A percentile compares a stretch with the other conserved stretches of the same genome.
Evolutionary conservation across 2,113 vertebrate genomes (phyloP).

Genomic region (Bostrychus sinensis): DNA sequence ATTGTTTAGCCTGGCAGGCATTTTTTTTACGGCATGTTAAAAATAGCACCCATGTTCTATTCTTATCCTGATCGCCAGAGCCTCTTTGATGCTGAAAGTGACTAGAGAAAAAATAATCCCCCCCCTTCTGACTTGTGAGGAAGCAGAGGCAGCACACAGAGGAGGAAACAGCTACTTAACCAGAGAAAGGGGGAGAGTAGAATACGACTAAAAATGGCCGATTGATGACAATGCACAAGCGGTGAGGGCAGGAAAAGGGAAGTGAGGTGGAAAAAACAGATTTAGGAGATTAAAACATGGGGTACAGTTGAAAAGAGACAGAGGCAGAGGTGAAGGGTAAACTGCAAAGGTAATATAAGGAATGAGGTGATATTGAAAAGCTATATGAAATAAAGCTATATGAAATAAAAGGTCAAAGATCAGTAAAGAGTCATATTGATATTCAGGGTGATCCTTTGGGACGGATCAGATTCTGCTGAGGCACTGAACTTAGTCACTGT

Average conservation of each 20-base stretch:
- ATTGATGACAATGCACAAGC: constrained; percentile 16
- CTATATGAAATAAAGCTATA: background rate
- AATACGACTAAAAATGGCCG: constrained; percentile 31
- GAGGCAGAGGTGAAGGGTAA: constrained; percentile 14
- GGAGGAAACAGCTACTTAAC: constrained; percentile 2
- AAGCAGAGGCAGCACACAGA: constrained; percentile 6
- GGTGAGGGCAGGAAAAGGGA: constrained; percentile 21
- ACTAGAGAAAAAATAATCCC: constrained; percentile 60
- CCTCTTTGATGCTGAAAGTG: constrained; percentile 63
- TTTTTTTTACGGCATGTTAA: constrained; percentile 63
- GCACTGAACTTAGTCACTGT: background rate
- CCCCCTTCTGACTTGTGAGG: constrained; percentile 41
- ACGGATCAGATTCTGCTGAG: background rate
- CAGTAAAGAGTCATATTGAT: background rate
- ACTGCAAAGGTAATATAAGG: background rate
- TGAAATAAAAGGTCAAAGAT: constrained; percentile 19
- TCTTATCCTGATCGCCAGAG: constrained; percentile 47
- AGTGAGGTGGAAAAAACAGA: constrained; percentile 38
- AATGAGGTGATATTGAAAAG: background rate
- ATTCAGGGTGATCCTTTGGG: constrained; percentile 22
- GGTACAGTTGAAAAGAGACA: too few relatives aligned
- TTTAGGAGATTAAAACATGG: constrained; percentile 54
- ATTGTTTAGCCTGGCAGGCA: constrained; percentile 52
- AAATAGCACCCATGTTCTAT: constrained; percentile 70
- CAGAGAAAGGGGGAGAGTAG: constrained; percentile 2